phyloP scores from a whole-genome alignment of 53 echinoderm and acorn worm genomes.

The Henricia sp. region DNA sequence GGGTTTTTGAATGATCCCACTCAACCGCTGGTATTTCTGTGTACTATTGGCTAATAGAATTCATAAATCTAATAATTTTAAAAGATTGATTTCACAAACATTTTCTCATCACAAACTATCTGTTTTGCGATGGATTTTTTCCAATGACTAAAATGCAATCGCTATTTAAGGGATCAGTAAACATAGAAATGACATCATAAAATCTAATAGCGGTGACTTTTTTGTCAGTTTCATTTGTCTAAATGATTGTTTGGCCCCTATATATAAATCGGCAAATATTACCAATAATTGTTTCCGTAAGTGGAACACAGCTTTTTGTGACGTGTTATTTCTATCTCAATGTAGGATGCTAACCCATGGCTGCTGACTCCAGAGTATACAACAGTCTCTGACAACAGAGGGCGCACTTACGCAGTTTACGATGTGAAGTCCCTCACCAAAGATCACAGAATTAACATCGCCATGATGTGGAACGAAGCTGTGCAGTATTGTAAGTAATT shows the following conservation, averaged over 20 bases:
- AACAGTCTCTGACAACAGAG: constrained; percentile 29
- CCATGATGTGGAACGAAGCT: constrained; percentile 68
- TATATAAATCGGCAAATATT: constrained; percentile 61
- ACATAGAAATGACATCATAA: too few relatives aligned
- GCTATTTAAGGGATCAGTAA: too few relatives aligned
- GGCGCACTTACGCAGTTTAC: constrained; percentile 64
- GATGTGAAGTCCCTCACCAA: constrained; percentile 63
- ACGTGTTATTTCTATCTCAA: not conserved
- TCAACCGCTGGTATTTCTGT: too few relatives aligned
- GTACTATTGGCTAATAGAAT: too few relatives aligned
- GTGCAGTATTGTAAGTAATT: constrained; percentile 74
- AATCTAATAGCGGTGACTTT: too few relatives aligned
- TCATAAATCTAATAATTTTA: too few relatives aligned
- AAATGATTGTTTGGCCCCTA: not conserved
- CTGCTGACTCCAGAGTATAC: constrained; percentile 72
- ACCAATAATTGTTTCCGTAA: constrained; percentile 79
- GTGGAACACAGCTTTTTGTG: not conserved
- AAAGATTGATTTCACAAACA: too few relatives aligned
- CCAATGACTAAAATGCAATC: too few relatives aligned
- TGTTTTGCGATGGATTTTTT: too few relatives aligned
- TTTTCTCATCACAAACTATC: too few relatives aligned
- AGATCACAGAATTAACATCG: constrained; percentile 59
- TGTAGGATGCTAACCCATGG: constrained; percentile 62
- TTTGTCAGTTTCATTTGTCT: not conserved
- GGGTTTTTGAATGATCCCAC: too few relatives aligned